phyloP scores from a whole-genome alignment of 2,113 vertebrate genomes.

The Saguinus midas region DNA sequence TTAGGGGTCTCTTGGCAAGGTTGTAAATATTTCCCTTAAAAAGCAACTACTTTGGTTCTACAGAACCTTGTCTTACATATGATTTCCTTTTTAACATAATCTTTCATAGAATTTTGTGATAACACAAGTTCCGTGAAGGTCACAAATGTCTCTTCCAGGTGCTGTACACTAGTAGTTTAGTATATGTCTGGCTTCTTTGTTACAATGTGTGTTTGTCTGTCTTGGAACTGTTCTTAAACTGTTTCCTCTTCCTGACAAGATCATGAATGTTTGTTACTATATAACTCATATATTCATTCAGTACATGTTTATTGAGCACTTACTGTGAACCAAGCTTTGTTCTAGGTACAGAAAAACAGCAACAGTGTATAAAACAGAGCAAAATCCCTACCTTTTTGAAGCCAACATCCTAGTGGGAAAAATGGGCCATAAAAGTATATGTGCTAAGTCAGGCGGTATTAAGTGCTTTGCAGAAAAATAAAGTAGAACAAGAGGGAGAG shows the following conservation, averaged over 20 bases:
- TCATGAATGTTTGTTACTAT: neutral
- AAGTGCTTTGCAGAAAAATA: neutral
- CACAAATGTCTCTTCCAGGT: neutral
- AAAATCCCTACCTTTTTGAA: neutral
- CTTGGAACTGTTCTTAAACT: neutral
- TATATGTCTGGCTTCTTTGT: neutral
- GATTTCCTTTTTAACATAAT: neutral
- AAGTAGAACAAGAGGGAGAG: neutral
- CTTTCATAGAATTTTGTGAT: neutral
- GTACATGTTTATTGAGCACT: neutral
- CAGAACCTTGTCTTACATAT: neutral
- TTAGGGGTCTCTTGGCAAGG: neutral
- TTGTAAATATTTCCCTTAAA: neutral
- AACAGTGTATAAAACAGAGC: neutral
- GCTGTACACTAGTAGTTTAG: neutral
- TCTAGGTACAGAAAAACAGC: neutral
- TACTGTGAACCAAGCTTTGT: neutral
- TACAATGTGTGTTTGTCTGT: neutral
- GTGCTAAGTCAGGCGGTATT: rapidly evolving
- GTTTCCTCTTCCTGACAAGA: neutral
- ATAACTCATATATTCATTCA: neutral
- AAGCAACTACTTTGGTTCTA: neutral
- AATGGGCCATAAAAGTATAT: neutral
- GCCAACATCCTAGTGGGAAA: neutral
- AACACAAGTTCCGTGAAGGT: neutral